These are phyloP conservation scores for Apeira syringaria DNA, from an alignment of 2,888 invertebrate genomes.

Conservation along the genomic window DNA sequence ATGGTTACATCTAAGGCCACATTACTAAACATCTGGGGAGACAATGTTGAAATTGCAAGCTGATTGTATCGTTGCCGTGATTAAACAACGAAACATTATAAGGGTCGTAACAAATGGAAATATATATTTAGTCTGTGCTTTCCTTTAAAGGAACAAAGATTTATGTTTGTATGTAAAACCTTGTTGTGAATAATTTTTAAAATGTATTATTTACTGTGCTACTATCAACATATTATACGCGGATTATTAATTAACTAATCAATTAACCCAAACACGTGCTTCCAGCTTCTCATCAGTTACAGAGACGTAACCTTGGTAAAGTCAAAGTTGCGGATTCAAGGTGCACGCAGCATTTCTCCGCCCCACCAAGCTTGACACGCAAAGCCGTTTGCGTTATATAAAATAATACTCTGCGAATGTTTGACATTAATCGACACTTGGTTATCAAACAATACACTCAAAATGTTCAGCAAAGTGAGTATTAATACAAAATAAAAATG, in stretches of 20 bases:
- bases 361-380: constrained; percentile 30
- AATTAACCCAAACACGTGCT: constrained; percentile 32
- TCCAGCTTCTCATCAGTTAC: constrained; percentile 24
- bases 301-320: constrained; percentile 27
- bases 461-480: constrained; percentile 68
- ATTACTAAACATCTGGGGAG: too few species aligned
- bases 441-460: constrained; percentile 43
- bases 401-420: constrained; percentile 37
- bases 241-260: background rate
- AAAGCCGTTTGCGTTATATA: constrained; percentile 32
- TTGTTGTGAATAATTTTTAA: too few species aligned
- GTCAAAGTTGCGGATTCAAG: constrained; percentile 43
- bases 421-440: constrained; percentile 52
- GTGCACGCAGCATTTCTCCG: constrained; percentile 35
- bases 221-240: background rate
- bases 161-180: too few species aligned
- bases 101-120: too few species aligned
- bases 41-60: too few species aligned
- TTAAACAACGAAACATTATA: too few species aligned
- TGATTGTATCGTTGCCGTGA: too few species aligned
- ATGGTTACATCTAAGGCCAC: too few species aligned
- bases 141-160: too few species aligned
- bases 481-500: background rate
- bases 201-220: background rate
- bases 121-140: too few species aligned